phyloP scores from a whole-genome alignment of 64 coral and sea anemone species.

The Stichodactyla helianthus region DNA sequence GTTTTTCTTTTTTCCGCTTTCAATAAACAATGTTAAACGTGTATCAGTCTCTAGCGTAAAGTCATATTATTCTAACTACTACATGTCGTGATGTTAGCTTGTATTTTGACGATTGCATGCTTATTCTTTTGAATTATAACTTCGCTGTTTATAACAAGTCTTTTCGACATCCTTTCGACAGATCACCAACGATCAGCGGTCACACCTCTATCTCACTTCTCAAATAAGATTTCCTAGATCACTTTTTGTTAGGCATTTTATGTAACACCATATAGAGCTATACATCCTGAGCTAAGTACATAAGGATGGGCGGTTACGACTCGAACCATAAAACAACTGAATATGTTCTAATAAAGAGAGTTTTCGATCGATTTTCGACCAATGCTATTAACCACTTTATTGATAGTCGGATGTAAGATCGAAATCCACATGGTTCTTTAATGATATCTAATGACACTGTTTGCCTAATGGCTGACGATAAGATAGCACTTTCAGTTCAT shows the following conservation, averaged over 20 bases:
- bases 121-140: background rate
- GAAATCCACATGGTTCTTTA: background rate
- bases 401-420: background rate
- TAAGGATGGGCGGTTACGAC: background rate
- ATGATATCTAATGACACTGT: background rate
- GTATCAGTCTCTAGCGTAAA: background rate
- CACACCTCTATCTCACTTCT: background rate
- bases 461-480: background rate
- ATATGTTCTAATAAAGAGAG: background rate
- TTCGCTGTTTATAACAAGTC: background rate
- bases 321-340: background rate
- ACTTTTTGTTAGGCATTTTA: background rate
- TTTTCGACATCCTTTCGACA: background rate
- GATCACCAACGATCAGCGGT: background rate
- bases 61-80: background rate
- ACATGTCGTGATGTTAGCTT: background rate
- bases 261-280: background rate
- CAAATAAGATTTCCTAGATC: background rate
- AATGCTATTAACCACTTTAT: background rate
- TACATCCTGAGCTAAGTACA: background rate
- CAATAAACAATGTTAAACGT: background rate
- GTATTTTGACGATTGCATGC: background rate
- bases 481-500: background rate
- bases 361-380: background rate
- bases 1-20: too few species aligned